phyloP scores from a whole-genome alignment of 2,888 invertebrate genomes.

The Crepidodera aurea region DNA sequence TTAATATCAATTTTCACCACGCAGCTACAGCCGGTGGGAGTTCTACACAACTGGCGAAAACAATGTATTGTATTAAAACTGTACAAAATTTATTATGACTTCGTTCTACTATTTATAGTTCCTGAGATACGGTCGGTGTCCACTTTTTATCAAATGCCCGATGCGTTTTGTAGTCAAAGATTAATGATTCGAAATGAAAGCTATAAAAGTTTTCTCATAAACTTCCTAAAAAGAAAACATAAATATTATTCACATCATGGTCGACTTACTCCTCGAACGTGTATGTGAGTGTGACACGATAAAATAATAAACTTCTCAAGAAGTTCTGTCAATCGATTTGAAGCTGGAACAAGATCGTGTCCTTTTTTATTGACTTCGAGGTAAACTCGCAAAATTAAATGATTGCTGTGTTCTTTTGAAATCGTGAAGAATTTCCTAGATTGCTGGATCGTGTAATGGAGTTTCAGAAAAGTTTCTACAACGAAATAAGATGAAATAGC shows the following conservation, averaged over 20 bases:
- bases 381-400: slow-evolving; percentile 30
- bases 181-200: slow-evolving; percentile 5
- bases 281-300: slow-evolving; percentile 18
- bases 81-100: too few species aligned
- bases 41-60: too few species aligned
- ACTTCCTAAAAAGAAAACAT: slow-evolving; percentile 8
- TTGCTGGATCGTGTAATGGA: slow-evolving; percentile 31
- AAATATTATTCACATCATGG: slow-evolving; percentile 31
- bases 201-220: slow-evolving; percentile 17
- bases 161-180: too few species aligned
- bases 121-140: too few species aligned
- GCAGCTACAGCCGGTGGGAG: too few species aligned
- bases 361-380: slow-evolving; percentile 23
- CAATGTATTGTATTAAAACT: too few species aligned
- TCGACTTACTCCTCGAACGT: slow-evolving; percentile 12
- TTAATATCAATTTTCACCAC: too few species aligned
- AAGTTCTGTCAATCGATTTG: slow-evolving; percentile 19
- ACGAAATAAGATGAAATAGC: background rate
- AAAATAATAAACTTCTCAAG: slow-evolving; percentile 14
- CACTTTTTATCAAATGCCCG: too few species aligned
- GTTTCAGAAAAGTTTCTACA: slow-evolving; percentile 18
- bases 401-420: slow-evolving; percentile 32
- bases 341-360: slow-evolving; percentile 15
- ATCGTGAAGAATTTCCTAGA: slow-evolving; percentile 28
- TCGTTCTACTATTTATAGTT: too few species aligned